Evolutionary conservation across 30 jellyfish, hydroid and myxozoan genomes (phyloP).

Genomic region (Rhopilema esculentum): DNA sequence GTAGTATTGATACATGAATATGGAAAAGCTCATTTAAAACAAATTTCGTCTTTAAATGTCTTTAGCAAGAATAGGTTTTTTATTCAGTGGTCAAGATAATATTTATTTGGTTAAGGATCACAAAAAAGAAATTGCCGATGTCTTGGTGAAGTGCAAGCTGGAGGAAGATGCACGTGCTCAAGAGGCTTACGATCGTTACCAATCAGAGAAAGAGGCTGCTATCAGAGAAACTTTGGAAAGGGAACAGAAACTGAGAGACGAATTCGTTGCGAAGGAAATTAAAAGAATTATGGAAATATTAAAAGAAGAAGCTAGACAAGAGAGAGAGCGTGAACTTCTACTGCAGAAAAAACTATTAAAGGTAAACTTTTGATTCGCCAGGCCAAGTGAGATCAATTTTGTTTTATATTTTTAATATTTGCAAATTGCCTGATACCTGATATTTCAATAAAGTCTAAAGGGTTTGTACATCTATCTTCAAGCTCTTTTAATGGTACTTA

Average conservation of each 20-base stretch:
- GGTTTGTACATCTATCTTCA: too few relatives aligned
- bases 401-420: too few relatives aligned
- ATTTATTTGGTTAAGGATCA: conserved; percentile 10
- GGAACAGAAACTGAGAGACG: conserved; percentile 45
- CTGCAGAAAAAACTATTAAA: conserved; percentile 11
- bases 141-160: background rate
- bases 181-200: conserved; percentile 23
- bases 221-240: conserved; percentile 29
- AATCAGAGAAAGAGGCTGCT: conserved; percentile 49
- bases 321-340: conserved; percentile 22
- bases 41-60: too few relatives aligned
- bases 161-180: conserved; percentile 57
- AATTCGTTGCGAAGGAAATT: conserved; percentile 13
- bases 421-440: too few relatives aligned
- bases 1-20: too few relatives aligned
- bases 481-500: too few relatives aligned
- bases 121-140: conserved; percentile 27
- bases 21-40: too few relatives aligned
- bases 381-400: background rate
- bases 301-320: conserved; percentile 50
- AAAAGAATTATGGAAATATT: background rate
- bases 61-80: too few relatives aligned
- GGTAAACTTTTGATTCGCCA: background rate
- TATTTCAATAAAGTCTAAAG: too few relatives aligned
- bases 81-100: too few relatives aligned